Percentiles rank a stretch among this genome's conserved stretches.
Conservation (phyloP, 2,797 vertebrate genomes). For the Malacoctenus gilli region DNA sequence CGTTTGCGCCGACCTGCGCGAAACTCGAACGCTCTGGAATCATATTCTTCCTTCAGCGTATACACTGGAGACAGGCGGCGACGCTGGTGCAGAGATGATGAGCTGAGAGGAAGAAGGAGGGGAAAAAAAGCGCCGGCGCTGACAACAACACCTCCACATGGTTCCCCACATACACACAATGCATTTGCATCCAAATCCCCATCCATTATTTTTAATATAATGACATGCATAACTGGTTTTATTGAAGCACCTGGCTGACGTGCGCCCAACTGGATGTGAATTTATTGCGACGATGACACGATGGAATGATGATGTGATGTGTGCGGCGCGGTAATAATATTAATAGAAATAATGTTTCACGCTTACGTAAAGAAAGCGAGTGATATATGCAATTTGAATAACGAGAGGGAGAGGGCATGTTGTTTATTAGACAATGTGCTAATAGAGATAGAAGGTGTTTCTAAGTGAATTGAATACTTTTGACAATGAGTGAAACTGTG, state of each 20-base stretch:
- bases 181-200: conserved; percentile 11
- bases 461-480: no score
- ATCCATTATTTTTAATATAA: conserved; percentile 14
- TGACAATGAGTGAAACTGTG: no score
- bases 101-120: conserved; percentile 20
- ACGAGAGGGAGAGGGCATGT: no score
- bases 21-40: no score
- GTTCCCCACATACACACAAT: conserved; percentile 4
- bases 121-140: conserved; percentile 28
- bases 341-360: not conserved
- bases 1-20: no score
- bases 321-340: conserved; percentile 24
- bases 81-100: conserved; percentile 16
- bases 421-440: no score
- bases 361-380: no score
- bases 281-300: conserved; percentile 26
- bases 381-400: no score
- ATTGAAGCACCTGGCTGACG: conserved; percentile 11
- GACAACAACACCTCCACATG: conserved; percentile 39
- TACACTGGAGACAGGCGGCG: conserved; percentile 23
- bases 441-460: no score
- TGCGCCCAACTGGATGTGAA: conserved; percentile 28
- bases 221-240: conserved; percentile 23
- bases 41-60: no score
- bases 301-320: conserved; percentile 18